phyloP scores from a whole-genome alignment of 2,888 invertebrate species.

The Drosophila formosana region DNA sequence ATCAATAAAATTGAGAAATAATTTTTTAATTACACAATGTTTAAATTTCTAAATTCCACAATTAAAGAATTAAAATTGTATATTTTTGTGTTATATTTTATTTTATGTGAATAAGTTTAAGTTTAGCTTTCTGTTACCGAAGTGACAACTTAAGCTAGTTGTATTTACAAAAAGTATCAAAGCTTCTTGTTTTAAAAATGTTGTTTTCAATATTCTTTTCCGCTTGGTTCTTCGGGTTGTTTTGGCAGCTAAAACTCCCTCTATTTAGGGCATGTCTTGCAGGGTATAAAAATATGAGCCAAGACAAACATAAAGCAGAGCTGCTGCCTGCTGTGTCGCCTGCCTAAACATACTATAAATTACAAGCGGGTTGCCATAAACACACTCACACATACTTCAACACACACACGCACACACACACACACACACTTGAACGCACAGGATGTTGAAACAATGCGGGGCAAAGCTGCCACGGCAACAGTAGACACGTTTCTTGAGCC shows the following conservation, averaged over 20 bases:
- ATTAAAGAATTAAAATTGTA: no score
- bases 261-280: neutral
- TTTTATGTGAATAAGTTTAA: no score
- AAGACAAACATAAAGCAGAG: slow-evolving; percentile 58
- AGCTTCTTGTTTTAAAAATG: no score
- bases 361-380: slow-evolving; percentile 59
- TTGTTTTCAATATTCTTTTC: no score
- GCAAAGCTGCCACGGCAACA: slow-evolving; percentile 40
- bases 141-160: no score
- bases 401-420: slow-evolving; percentile 33
- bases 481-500: slow-evolving; percentile 65
- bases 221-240: no score
- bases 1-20: no score
- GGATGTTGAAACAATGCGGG: slow-evolving; percentile 64
- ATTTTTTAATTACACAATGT: no score
- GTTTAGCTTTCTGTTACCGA: no score
- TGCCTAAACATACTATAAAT: slow-evolving; percentile 60
- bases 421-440: slow-evolving; percentile 49
- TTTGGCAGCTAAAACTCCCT: neutral
- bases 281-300: slow-evolving; percentile 60
- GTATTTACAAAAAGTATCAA: no score
- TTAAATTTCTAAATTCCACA: no score
- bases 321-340: slow-evolving; percentile 46
- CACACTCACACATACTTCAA: slow-evolving; percentile 31
- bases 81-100: no score